Percentiles rank a stretch among this genome's conserved stretches.
phyloP scores from a whole-genome alignment of 2,113 vertebrate genomes.

The Myiozetetes cayanensis region DNA sequence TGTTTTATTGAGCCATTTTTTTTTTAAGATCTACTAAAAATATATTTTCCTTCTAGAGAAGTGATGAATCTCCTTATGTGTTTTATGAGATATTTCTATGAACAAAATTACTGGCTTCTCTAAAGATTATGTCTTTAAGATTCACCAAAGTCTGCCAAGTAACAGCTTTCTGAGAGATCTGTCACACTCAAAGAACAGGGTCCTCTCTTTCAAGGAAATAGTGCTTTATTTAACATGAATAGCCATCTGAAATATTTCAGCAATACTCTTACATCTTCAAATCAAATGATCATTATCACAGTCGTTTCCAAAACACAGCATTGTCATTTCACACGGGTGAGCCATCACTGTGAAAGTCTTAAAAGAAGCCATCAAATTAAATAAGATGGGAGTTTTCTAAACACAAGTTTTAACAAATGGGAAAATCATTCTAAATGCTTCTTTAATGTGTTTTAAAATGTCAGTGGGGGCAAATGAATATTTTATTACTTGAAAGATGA shows the following conservation, averaged over 20 bases:
- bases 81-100: background rate
- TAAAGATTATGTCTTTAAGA: background rate
- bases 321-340: background rate
- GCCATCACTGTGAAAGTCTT: background rate
- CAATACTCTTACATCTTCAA: background rate
- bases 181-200: background rate
- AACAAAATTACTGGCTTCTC: background rate
- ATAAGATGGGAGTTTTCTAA: background rate
- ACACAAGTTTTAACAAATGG: background rate
- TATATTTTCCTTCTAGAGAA: background rate
- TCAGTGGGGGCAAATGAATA: background rate
- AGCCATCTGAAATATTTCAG: background rate
- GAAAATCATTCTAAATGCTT: background rate
- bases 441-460: background rate
- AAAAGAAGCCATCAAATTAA: background rate
- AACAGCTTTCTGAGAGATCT: background rate
- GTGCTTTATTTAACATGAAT: background rate
- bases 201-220: background rate
- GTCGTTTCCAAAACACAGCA: background rate
- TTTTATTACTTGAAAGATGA: slow-evolving; percentile 12
- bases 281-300: background rate
- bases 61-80: background rate
- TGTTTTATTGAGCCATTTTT: background rate
- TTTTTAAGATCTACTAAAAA: background rate
- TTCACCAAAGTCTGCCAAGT: background rate